Evolutionary conservation across 2,888 invertebrate species (phyloP), one percentile per base, ranked within the genome.

Genomic region (Dolichopus griseipennis): DNA sequence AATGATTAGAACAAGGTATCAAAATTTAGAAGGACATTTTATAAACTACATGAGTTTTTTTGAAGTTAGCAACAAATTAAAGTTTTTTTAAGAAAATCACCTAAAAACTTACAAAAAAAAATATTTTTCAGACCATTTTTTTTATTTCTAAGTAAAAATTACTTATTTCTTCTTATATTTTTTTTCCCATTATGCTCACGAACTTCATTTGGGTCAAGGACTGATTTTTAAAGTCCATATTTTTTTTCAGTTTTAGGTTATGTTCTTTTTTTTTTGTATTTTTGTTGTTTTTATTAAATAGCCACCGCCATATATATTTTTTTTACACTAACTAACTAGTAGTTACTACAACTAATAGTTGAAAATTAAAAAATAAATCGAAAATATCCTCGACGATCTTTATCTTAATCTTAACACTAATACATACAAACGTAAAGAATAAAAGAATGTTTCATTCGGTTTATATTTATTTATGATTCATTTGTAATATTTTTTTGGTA

Each of bases 181-280:
- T 52, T 52, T 52, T n/a, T 18, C 52, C 15, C 15, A 52, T 52
- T 52, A 52, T 52, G 52, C 52, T 52, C 52, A 52, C 52, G 52
- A 52, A 52, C 52, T 52, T 52, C 52, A 52, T 52, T 52, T 52
- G 52, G 52, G 52, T 52, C 52, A 52, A 52, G 52, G 52, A 52
- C 52, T 52, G 52, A 52, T 18, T 52, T 15, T 52, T 52, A 52
- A 12, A 52, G 52, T 18, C 52, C 52, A 52, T 52, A 18, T n/a
- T 52, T 52, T 18, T 15, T 52, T 15, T 52, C 18, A 12, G 3
- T 15, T 43, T n/a, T n/a, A n/a, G 27, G 27, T n/a, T n/a, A n/a
- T 27, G 27, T 27, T 52, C 12, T 15, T 43, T 15, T 43, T 9
- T 52, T 52, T 52, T 7, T 15, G 18, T 52, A 18, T 52, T 12